These are phyloP conservation scores for Calyptommatus sinebrachiatus DNA, from an alignment of 2,113 vertebrate genomes.

Conservation along the genomic window DNA sequence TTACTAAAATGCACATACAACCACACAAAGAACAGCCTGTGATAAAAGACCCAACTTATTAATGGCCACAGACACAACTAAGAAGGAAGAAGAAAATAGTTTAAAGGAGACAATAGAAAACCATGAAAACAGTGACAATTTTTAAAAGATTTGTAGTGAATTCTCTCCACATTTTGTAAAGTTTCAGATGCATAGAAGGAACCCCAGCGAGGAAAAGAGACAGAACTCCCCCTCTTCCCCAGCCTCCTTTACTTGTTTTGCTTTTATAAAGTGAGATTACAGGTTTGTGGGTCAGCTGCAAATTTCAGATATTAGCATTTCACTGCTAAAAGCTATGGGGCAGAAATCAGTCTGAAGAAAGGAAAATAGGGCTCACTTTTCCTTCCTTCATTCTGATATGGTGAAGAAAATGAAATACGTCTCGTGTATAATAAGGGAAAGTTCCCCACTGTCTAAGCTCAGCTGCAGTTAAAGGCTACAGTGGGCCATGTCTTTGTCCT, in stretches of 20 bases:
- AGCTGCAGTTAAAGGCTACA: neutral
- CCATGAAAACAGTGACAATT: neutral
- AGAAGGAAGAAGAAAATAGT: neutral
- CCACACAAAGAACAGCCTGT: neutral
- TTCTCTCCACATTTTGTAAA: neutral
- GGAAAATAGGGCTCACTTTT: neutral
- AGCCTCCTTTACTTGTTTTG: neutral
- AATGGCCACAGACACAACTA: neutral
- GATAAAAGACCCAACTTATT: conserved; percentile 1
- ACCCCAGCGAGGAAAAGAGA: too few relatives aligned
- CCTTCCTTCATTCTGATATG: too few relatives aligned
- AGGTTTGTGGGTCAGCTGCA: neutral
- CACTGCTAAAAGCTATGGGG: neutral
- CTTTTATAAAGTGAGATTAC: neutral
- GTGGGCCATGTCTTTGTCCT: neutral
- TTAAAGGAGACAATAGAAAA: neutral
- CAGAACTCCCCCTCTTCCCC: too few relatives aligned
- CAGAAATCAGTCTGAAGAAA: too few relatives aligned
- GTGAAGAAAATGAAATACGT: too few relatives aligned
- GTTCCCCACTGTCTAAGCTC: neutral
- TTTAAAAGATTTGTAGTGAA: neutral
- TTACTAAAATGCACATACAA: neutral
- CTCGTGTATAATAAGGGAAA: neutral
- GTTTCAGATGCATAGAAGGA: neutral
- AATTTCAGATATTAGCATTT: neutral